Conservation (phyloP, 1,140 invertebrate genomes). For the Brachionus calyciflorus region DNA sequence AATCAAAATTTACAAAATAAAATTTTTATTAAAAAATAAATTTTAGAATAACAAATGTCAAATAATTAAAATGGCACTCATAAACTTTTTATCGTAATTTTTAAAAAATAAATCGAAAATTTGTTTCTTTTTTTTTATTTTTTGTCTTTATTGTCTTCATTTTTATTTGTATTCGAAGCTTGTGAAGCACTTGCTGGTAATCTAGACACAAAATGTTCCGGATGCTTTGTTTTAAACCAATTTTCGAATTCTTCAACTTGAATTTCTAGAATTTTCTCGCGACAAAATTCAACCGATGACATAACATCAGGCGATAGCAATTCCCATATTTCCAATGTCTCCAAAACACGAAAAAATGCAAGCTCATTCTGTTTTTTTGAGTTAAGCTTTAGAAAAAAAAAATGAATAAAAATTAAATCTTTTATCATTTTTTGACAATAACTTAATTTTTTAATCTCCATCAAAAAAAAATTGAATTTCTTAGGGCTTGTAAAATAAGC, state of each 20-base stretch:
- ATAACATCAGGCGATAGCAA: conserved; percentile 58
- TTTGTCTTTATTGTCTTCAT: too few species aligned
- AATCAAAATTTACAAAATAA: too few species aligned
- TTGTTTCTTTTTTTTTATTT: too few species aligned
- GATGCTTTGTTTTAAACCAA: conserved; percentile 54
- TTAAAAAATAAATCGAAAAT: too few species aligned
- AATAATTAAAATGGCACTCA: too few species aligned
- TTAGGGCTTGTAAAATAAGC: neutral
- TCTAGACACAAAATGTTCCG: conserved; percentile 16
- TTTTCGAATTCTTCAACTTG: conserved; percentile 57
- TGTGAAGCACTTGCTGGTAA: conserved; percentile 9
- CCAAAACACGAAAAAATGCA: neutral
- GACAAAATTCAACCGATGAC: conserved; percentile 59
- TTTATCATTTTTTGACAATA: neutral
- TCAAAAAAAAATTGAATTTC: neutral
- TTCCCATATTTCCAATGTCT: conserved; percentile 53
- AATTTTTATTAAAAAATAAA: too few species aligned
- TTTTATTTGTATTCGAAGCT: too few species aligned
- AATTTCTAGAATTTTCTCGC: conserved; percentile 58
- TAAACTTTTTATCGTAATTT: too few species aligned
- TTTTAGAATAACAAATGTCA: too few species aligned
- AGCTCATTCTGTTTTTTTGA: conserved; percentile 24
- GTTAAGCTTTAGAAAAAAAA: conserved; percentile 6
- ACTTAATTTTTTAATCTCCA: neutral
- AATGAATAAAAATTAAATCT: neutral